These are phyloP conservation scores for Papilio aristodemus DNA, from an alignment of 1,140 invertebrate species.

Conservation along the genomic window DNA sequence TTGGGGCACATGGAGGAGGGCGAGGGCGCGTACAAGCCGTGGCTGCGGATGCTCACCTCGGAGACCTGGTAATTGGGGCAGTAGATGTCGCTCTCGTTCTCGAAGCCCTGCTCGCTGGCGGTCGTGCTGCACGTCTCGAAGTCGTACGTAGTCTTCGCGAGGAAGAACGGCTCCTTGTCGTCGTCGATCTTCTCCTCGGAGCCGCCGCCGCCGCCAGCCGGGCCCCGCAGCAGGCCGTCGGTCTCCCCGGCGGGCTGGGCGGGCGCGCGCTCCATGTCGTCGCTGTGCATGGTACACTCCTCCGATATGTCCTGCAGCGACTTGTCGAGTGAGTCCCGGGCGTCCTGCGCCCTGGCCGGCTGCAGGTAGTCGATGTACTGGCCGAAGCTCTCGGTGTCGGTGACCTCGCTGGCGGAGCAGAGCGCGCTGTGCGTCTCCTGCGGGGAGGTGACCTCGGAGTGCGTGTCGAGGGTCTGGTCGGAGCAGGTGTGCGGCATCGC, in stretches of 20 bases:
- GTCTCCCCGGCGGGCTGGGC: slow-evolving; percentile 58
- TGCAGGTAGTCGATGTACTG: slow-evolving; percentile 76
- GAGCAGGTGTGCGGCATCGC: slow-evolving; percentile 77
- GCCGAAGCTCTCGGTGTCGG: slow-evolving; percentile 77
- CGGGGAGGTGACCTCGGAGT: slow-evolving; percentile 75
- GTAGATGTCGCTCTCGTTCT: slow-evolving; percentile 82
- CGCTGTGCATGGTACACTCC: slow-evolving; percentile 70
- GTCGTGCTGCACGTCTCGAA: slow-evolving; percentile 80
- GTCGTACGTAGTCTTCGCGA: slow-evolving; percentile 73
- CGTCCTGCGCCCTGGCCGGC: slow-evolving; percentile 57
- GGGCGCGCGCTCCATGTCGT: slow-evolving; percentile 62
- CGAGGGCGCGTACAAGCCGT: slow-evolving; percentile 82
- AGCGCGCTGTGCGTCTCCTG: slow-evolving; percentile 78
- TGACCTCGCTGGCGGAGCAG: slow-evolving; percentile 78
- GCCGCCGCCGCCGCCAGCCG: slow-evolving; percentile 45
- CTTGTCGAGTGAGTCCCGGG: slow-evolving; percentile 60
- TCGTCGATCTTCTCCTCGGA: slow-evolving; percentile 66
- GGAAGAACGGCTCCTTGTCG: slow-evolving; percentile 69
- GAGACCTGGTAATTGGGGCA: slow-evolving; percentile 83
- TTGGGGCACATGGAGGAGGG: slow-evolving; percentile 79
- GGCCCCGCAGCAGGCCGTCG: slow-evolving; percentile 59
- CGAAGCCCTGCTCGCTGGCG: slow-evolving; percentile 73
- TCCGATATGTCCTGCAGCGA: slow-evolving; percentile 73
- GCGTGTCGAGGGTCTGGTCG: slow-evolving; percentile 76
- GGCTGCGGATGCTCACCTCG: slow-evolving; percentile 82